Conservation (phyloP, 2,888 invertebrate genomes). For the Mesochorus sp. region DNA sequence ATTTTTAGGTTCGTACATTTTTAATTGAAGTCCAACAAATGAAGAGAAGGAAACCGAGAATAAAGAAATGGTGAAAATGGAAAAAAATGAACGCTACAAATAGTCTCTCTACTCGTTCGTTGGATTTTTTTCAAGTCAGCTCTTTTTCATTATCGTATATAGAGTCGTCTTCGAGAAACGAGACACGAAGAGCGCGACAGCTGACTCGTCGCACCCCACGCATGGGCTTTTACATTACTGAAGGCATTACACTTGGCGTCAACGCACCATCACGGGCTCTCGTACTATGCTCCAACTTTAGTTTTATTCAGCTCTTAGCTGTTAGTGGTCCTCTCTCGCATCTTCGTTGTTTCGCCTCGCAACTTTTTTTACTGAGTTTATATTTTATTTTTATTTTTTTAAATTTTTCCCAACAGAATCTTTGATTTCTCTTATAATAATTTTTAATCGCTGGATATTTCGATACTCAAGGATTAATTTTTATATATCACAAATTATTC, state of each 20-base stretch:
- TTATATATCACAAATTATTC: conserved; percentile 19
- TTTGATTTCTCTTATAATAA: too few species aligned
- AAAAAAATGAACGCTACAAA: too few species aligned
- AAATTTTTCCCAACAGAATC: too few species aligned
- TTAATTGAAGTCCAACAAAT: too few species aligned
- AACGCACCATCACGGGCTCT: conserved; percentile 13
- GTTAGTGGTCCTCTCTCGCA: conserved; percentile 46
- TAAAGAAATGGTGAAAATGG: too few species aligned
- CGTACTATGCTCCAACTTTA: conserved; percentile 50
- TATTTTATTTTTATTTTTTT: neutral
- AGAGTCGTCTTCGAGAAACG: conserved; percentile 17
- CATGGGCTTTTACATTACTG: conserved; percentile 57
- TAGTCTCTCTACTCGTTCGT: too few species aligned
- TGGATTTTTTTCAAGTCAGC: too few species aligned
- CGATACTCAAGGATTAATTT: too few species aligned
- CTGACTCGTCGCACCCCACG: conserved; percentile 63
- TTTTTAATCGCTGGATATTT: too few species aligned
- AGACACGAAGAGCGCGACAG: conserved; percentile 54
- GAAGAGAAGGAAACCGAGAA: too few species aligned
- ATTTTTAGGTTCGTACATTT: too few species aligned
- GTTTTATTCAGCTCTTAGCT: conserved; percentile 57
- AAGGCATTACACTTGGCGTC: conserved; percentile 3
- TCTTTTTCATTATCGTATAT: conserved; percentile 56
- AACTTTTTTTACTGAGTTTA: conserved; percentile 4
- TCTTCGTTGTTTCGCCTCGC: conserved; percentile 6